A percentile compares a stretch with the other conserved stretches of the same genome.
phyloP scores from a whole-genome alignment of 2,797 vertebrate genomes.

The Danio tinwini region DNA sequence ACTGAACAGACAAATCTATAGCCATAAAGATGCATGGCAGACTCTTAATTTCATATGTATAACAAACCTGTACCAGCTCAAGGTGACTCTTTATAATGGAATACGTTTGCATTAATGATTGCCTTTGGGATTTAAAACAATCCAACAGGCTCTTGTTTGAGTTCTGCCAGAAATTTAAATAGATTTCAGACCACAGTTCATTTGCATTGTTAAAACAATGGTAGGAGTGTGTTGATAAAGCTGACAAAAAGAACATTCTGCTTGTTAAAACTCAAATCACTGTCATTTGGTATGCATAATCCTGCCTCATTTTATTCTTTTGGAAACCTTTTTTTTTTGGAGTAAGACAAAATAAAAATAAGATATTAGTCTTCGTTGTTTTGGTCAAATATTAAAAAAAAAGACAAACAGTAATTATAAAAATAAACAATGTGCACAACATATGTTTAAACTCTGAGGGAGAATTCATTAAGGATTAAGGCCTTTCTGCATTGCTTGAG shows the following conservation, averaged over 20 bases:
- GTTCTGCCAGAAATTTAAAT: constrained; percentile 52
- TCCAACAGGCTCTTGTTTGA: constrained; percentile 55
- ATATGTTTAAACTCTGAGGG: constrained; percentile 16
- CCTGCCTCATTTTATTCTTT: background rate
- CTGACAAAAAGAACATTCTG: background rate
- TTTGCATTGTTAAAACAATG: constrained; percentile 17
- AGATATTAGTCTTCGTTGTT: background rate
- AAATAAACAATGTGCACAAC: constrained; percentile 42
- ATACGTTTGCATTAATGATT: constrained; percentile 63
- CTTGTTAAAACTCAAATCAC: background rate
- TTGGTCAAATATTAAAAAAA: background rate
- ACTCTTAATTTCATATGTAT: constrained; percentile 53
- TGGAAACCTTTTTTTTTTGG: background rate
- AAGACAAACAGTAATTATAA: too few relatives aligned
- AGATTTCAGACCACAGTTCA: constrained; percentile 26
- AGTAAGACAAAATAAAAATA: background rate
- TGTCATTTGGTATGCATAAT: background rate
- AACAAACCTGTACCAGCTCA: constrained; percentile 45
- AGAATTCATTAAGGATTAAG: constrained; percentile 1
- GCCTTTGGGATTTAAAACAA: constrained; percentile 52
- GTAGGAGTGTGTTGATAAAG: background rate
- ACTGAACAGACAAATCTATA: constrained; percentile 10
- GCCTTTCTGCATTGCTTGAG: background rate
- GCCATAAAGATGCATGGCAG: constrained; percentile 45
- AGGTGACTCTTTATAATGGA: constrained; percentile 57